Base-by-base conservation (phyloP, 2,888 invertebrate species). In the Folsomia candida region DNA sequence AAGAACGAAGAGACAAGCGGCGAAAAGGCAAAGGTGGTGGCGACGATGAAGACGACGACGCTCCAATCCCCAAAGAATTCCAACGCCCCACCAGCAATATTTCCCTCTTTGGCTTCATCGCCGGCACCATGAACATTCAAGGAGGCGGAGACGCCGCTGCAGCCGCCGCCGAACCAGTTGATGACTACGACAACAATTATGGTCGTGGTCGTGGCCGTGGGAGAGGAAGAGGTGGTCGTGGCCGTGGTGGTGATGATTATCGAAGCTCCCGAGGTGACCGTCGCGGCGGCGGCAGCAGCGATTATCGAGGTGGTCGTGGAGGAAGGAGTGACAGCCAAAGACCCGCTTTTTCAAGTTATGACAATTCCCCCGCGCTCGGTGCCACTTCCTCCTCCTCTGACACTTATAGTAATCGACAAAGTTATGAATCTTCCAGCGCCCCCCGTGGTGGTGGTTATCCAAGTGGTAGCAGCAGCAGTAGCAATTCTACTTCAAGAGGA, bases 61-160 rank as follows among this genome's bases (percentile, higher is more conserved):
- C 70, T 54, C 73, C 73, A 20, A 74, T 77, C n/a, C 76, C 77
- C 1, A 74, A 70, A 11, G 79, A 77, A 63, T 70, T 67, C 57
- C 75, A 75, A 25, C 71, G 77, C 14, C 79, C 79, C 0, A 75
- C 77, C 9, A 74, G 67, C 68, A 74, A 67, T 25, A 79, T 77
- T 6, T 76, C 75, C 11, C 62, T 79, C n/a, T 79, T 79, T 69
- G 79, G 77, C 11, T 79, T 79, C 28, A 75, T 79, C 26, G 75
- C 72, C 60, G 71, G 69, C 9, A 14, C 54, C 22, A 22, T 54
- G 54, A 73, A 73, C 28, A 76, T 79, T 22, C 77, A 78, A 64
- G 64, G 58, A 1, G 76, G 73, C 1, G 67, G 65, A 57, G 20
- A 60, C 60, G 37, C 67, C 61, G 0, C 47, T 27, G 29, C 47